These are phyloP conservation scores for Mastomys coucha DNA, from an alignment of 2,113 vertebrate species.

Conservation along the genomic window DNA sequence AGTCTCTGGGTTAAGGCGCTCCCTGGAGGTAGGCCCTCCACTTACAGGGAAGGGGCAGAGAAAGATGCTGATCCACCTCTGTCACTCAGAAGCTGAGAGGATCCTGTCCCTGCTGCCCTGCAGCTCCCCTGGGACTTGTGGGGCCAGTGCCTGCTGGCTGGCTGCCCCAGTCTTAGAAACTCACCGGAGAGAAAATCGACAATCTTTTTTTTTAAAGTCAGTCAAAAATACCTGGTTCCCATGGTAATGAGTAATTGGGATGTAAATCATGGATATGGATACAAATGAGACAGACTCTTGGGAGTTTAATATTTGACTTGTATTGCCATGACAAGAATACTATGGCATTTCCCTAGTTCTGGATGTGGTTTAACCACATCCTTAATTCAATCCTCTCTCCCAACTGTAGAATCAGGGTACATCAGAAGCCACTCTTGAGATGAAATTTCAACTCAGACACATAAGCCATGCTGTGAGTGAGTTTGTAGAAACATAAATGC, in stretches of 20 bases:
- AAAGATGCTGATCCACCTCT: too few species aligned
- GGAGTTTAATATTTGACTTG: neutral
- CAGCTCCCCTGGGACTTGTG: too few species aligned
- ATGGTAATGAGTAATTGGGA: constrained; percentile 32
- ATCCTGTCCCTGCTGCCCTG: too few species aligned
- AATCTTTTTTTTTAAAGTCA: constrained; percentile 49
- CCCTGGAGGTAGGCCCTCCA: too few species aligned
- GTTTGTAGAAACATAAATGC: neutral
- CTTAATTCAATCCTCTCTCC: neutral
- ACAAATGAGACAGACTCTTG: neutral
- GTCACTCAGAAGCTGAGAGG: too few species aligned
- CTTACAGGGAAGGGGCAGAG: too few species aligned
- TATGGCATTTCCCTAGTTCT: neutral
- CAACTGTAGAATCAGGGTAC: neutral
- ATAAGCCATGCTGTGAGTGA: neutral
- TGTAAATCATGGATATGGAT: neutral
- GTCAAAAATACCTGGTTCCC: constrained; percentile 57
- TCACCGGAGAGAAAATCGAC: too few species aligned
- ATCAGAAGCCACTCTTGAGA: neutral
- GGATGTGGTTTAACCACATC: neutral
- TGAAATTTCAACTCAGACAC: neutral
- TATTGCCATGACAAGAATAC: neutral
- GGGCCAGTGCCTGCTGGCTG: too few species aligned
- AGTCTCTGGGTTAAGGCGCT: too few species aligned
- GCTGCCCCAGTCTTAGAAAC: too few species aligned